phyloP scores from a whole-genome alignment of 2,113 vertebrate genomes.

The Bagarius yarrelli region DNA sequence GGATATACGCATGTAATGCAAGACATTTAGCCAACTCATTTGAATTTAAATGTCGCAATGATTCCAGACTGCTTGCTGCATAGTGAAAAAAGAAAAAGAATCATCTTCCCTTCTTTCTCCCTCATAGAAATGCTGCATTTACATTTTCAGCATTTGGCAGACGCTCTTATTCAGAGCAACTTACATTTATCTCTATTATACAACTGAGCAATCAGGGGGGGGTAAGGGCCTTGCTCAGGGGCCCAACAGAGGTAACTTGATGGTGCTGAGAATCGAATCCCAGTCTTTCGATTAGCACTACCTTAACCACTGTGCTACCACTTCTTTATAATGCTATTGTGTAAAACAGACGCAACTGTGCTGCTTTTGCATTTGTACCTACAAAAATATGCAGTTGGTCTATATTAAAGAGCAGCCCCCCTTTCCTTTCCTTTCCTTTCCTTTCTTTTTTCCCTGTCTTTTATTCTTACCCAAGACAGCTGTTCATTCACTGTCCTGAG shows the following conservation, averaged over 20 bases:
- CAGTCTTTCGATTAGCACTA: no score
- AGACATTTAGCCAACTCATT: constrained; percentile 30
- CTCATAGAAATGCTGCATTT: neutral
- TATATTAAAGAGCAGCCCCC: constrained; percentile 64
- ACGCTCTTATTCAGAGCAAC: no score
- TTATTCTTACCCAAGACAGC: constrained; percentile 61
- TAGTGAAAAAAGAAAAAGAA: constrained; percentile 23
- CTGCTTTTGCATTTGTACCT: constrained; percentile 54
- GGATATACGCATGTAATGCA: constrained; percentile 16
- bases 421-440: neutral
- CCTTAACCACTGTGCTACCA: no score
- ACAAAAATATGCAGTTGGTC: constrained; percentile 78
- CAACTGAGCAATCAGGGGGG: no score
- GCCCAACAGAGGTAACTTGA: no score
- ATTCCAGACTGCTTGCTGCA: constrained; percentile 24
- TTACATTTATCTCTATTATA: no score
- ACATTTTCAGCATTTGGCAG: no score
- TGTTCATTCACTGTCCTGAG: constrained; percentile 69
- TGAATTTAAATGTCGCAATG: constrained; percentile 37
- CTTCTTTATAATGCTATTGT: constrained; percentile 17
- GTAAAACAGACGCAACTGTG: constrained; percentile 40
- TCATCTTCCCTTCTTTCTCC: neutral
- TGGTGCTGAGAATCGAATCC: no score
- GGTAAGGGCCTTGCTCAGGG: no score
- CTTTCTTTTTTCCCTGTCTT: constrained; percentile 20